Conservation (phyloP, 2,113 vertebrate species). For the Cyphomyrus discorhynchus region DNA sequence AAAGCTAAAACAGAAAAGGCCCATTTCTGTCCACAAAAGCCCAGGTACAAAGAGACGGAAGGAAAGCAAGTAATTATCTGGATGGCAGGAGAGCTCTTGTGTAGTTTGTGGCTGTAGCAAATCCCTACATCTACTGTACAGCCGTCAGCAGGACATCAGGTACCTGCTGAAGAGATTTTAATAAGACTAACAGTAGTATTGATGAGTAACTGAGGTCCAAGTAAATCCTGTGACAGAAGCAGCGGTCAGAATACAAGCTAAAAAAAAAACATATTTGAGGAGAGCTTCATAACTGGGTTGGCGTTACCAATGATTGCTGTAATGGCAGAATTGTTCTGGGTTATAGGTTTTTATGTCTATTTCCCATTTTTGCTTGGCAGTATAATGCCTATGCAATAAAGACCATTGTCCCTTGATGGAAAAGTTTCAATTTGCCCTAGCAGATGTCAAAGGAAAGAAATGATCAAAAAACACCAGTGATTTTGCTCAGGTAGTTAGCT, state of each 20-base stretch:
- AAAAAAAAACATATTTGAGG: no score
- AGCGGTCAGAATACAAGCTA: background rate
- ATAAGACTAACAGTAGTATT: background rate
- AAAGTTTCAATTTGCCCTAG: background rate
- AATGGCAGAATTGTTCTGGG: background rate
- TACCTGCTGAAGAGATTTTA: background rate
- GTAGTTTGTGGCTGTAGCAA: background rate
- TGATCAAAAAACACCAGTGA: background rate
- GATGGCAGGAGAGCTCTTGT: background rate
- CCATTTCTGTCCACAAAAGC: background rate
- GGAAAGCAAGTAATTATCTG: background rate
- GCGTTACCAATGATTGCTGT: background rate
- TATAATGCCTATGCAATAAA: background rate
- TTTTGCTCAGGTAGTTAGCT: background rate
- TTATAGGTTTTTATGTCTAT: background rate
- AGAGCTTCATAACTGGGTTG: background rate
- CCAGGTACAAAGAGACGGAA: background rate
- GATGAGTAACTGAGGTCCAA: background rate
- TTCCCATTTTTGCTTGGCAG: constrained; percentile 2
- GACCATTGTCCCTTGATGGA: background rate
- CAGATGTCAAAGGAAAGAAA: background rate
- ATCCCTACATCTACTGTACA: background rate
- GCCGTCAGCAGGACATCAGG: background rate
- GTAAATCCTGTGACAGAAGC: background rate
- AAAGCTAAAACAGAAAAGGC: background rate